Evolutionary conservation across 2,797 vertebrate genomes (phyloP).

Genomic region (Sorex maritimensis): DNA sequence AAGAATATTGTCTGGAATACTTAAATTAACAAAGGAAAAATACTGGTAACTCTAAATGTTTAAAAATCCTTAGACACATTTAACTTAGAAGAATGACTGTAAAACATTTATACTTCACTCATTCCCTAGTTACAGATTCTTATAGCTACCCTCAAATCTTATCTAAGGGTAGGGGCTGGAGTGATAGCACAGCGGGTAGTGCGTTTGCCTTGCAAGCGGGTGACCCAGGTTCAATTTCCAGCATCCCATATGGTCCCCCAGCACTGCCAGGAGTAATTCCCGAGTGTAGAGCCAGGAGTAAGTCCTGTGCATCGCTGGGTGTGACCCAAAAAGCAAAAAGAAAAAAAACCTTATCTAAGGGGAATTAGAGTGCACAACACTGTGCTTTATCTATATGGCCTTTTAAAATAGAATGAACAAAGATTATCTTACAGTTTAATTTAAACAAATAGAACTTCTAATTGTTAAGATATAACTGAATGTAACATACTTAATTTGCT

Average conservation of each 20-base stretch:
- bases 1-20: background rate
- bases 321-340: no score
- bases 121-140: constrained; percentile 21
- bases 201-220: no score
- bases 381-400: background rate
- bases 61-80: constrained; percentile 29
- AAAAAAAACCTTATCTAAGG: background rate
- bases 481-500: constrained; percentile 12
- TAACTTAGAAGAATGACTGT: constrained; percentile 48
- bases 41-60: background rate
- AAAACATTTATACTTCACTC: background rate
- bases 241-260: no score
- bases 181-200: no score
- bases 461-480: background rate
- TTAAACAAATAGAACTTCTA: background rate
- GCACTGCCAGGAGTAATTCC: no score
- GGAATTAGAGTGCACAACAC: background rate
- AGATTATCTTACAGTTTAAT: background rate
- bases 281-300: no score
- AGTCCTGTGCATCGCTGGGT: no score
- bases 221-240: no score
- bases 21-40: background rate
- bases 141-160: background rate
- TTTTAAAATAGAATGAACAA: constrained; percentile 51
- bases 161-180: no score